Base-by-base conservation (phyloP, 2,797 vertebrate species). In the Otus scops region DNA sequence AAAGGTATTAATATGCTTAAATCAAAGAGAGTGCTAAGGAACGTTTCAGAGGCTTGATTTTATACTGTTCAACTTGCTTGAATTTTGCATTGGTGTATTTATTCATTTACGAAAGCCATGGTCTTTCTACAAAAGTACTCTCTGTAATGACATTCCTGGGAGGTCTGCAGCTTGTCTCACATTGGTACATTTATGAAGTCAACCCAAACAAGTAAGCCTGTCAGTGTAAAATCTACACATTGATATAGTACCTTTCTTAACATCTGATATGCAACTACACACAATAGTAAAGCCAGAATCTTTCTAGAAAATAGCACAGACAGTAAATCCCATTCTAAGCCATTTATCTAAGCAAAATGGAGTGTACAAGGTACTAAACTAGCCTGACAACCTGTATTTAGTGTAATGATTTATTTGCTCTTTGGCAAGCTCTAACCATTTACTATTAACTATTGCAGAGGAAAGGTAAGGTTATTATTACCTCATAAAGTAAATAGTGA, bases 391-490 rank as follows among this genome's bases (percentile, higher is more conserved):
- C 97, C 97, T 97, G 83, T 97, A 98, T 98, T 98, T 98, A 98
- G 96, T 94, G 63, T 98, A 98, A 98, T 98, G 98, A 97, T 97
- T 98, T 98, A 97, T 98, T 98, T 98, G 97, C 97, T 98, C 97
- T 98, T 98, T 92, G 78, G 97, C 95, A 98, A 97, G 97, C 96
- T 96, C 96, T 96, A 97, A 97, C 96, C 97, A 98, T 98, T 98
- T 97, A 96, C 96, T 39, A 71, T 96, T 97, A 98, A 96, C 97
- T 97, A 93, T 97, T 94, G 96, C 97, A 97, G 97, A 98, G 95
- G 97, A 98, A 98, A 98, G 98, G 97, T 98, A 96, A 98, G 97
- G 97, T 98, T 97, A 95, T 96, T 85, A 95, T 96, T 77, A 93
- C 92, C 95, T 96, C 91, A 94, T 97, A 96, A 97, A 97, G 97